Evolutionary conservation across 2,888 invertebrate species (phyloP).

Genomic region (Chalcis sispes): DNA sequence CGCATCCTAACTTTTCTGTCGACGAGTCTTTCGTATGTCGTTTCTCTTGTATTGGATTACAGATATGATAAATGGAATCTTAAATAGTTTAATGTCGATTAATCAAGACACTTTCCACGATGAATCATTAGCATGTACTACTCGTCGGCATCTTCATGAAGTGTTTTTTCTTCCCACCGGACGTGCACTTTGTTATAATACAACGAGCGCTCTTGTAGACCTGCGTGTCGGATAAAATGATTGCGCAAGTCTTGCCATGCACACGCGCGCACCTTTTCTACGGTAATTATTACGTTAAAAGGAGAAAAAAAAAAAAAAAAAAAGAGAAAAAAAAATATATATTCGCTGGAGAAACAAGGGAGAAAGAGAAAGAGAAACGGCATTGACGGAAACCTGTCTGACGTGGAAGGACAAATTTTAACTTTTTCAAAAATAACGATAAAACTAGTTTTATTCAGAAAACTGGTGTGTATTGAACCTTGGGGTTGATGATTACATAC

Average conservation of each 20-base stretch:
- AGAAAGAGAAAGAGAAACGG: background rate
- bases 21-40: too few species aligned
- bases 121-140: slow-evolving; percentile 3
- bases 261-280: background rate
- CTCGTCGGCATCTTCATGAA: background rate
- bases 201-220: slow-evolving; percentile 1
- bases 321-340: background rate
- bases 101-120: slow-evolving; percentile 7
- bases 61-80: too few species aligned
- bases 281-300: slow-evolving; percentile 25
- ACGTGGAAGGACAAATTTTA: slow-evolving; percentile 43
- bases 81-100: too few species aligned
- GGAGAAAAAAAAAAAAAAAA: slow-evolving; percentile 12
- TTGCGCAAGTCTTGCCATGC: slow-evolving; percentile 37
- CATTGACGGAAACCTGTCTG: slow-evolving; percentile 41
- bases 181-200: slow-evolving; percentile 26
- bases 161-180: slow-evolving; percentile 9
- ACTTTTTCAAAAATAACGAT: slow-evolving; percentile 42
- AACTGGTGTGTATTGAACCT: background rate
- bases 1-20: too few species aligned
- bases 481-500: background rate
- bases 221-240: slow-evolving; percentile 37
- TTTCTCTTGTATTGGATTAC: too few species aligned
- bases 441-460: background rate
- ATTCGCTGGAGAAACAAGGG: background rate